phyloP scores from a whole-genome alignment of 2,797 vertebrate species.

The Pogonophryne albipinna region DNA sequence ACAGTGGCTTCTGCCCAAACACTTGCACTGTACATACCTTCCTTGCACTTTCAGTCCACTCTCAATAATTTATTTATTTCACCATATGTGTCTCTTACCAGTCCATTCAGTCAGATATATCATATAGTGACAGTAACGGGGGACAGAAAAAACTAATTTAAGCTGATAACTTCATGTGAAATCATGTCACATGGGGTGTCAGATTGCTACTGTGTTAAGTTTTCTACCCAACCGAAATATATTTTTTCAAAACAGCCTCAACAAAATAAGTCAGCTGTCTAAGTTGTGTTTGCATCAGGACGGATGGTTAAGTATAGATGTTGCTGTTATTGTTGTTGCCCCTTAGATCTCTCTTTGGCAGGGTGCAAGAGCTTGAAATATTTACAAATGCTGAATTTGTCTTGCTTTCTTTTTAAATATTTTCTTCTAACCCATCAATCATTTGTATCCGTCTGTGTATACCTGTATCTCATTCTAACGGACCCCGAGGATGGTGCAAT shows the following conservation, averaged over 20 bases:
- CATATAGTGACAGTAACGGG: background rate
- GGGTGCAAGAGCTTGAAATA: slow-evolving; percentile 76
- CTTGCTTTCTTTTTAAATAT: slow-evolving; percentile 61
- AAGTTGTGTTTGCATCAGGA: slow-evolving; percentile 52
- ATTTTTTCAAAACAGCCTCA: slow-evolving; percentile 32
- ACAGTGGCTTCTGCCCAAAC: slow-evolving; percentile 50
- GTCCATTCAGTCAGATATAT: slow-evolving; percentile 12
- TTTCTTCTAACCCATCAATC: slow-evolving; percentile 75
- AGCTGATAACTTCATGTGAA: background rate
- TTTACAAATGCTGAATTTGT: slow-evolving; percentile 76
- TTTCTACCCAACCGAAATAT: slow-evolving; percentile 31
- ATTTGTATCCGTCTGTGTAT: slow-evolving; percentile 57
- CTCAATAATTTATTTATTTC: slow-evolving; percentile 36
- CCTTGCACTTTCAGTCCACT: slow-evolving; percentile 34
- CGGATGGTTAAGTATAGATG: slow-evolving; percentile 59
- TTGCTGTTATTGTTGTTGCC: slow-evolving; percentile 64
- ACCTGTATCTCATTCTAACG: slow-evolving; percentile 65
- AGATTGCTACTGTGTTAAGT: slow-evolving; percentile 2
- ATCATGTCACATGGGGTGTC: slow-evolving; percentile 4
- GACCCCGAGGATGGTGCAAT: slow-evolving; percentile 73
- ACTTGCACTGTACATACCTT: slow-evolving; percentile 41
- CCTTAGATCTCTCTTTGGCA: slow-evolving; percentile 73
- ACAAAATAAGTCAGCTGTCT: slow-evolving; percentile 52
- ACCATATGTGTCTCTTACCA: slow-evolving; percentile 8
- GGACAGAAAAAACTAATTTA: slow-evolving; percentile 20